Evolutionary conservation across 2,888 invertebrate species (phyloP), one percentile per base, ranked within the genome.

Genomic region (Nymphalis c-album): DNA sequence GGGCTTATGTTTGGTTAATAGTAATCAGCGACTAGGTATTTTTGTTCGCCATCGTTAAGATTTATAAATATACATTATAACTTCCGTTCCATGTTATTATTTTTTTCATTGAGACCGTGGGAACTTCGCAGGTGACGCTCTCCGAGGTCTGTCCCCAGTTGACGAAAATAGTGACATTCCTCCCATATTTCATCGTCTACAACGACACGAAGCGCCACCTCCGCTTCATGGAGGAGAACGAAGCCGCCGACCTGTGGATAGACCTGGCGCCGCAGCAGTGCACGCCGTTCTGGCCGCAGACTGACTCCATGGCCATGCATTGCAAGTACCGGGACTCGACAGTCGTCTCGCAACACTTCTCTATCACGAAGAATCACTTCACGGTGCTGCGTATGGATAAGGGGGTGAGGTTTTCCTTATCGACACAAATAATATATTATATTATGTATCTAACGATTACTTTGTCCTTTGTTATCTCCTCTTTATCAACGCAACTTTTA

Each of bases 181-280:
- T 96, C 55, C 97, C 97, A 0, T 96, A 96, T 86, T 97, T 97
- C 86, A 90, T 96, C 67, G 95, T 97, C 0, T 93, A 93, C 75
- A 97, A 97, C 85, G 94, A 94, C 75, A 95, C 95, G 0, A 93
- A 93, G 72, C 94, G 87, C 3, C 86, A 89, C 69, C 76, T 93
- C 10, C 86, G 96, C 64, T 97, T 95, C 87, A 97, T 97, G 97
- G 97, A 97, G 80, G 95, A 96, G 83, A 96, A 97, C 79, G 96
- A 97, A 80, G 94, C 95, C 53, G 96, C 96, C 0, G 97, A 97
- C 85, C 89, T 97, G 13, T 97, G 97, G 97, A 94, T 95, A 62
- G 97, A 97, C 86, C 87, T 97, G 20, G 87, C 93, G 0, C 94
- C 95, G 0, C 93, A 93, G 70, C 95, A 96, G 85, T 95, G 95